Evolutionary conservation across 2,888 invertebrate genomes (phyloP), one percentile per base, ranked within the genome.

Genomic region (Zelleria hepariella): DNA sequence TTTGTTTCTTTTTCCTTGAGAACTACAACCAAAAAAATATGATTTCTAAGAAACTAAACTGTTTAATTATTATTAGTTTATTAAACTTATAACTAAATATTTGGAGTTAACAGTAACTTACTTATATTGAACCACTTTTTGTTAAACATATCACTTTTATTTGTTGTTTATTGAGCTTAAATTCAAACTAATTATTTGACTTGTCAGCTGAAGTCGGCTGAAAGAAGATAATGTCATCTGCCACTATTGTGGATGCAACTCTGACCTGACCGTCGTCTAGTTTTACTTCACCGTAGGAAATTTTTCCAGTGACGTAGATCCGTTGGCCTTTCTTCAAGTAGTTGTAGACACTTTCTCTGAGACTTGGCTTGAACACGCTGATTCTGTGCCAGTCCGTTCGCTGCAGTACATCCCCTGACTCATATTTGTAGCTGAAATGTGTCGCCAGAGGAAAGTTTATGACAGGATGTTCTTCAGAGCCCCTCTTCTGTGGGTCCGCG

Each of bases 321-420:
- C 97, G 90, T 73, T 96, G 95, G 0, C 98, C 98, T 83, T 96
- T 97, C 70, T 92, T 94, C 60, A 97, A 77, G 74, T 92, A 95
- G 71, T 92, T 93, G 72, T 94, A 92, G 0, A 96, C 94, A 0
- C 91, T 91, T 26, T 97, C 96, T 48, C 97, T 89, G 1, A 98
- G 90, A 59, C 91, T 91, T 2, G 96, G 96, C 72, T 93, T 95
- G 76, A 98, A 98, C 6, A 97, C 94, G 68, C 94, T 94, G 57
- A 98, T 82, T 68, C 95, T 90, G 80, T 98, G 98, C 98, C 98
- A 98, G 67, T 97, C 97, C 7, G 97, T 96, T 69, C 94, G 93
- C 74, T 97, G 96, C 58, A 94, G 83, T 72, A 94, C 90, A 67
- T 96, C 95, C 5, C 96, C 96, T 74, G 91, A 86, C 69, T 93